These are phyloP conservation scores for Drepana arcuata DNA, from an alignment of 1,140 invertebrate species.

Conservation along the genomic window DNA sequence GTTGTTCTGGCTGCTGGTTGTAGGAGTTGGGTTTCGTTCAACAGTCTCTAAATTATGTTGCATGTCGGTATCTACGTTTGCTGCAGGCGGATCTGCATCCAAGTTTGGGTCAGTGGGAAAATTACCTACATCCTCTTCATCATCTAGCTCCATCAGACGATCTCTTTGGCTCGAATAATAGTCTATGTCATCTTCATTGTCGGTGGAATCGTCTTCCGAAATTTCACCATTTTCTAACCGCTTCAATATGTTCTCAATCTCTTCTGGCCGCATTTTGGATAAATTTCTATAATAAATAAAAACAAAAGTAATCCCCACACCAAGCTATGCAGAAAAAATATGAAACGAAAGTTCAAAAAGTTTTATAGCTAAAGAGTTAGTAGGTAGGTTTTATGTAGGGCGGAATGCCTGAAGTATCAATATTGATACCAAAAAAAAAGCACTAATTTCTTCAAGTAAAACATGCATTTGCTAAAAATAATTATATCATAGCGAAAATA, in stretches of 20 bases:
- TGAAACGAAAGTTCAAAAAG: constrained; percentile 30
- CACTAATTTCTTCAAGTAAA: constrained; percentile 37
- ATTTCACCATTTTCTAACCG: constrained; percentile 33
- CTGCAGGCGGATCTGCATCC: constrained; percentile 31
- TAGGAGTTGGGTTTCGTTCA: constrained; percentile 34
- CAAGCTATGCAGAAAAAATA: constrained; percentile 34
- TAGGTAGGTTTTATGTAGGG: constrained; percentile 37
- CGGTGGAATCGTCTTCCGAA: constrained; percentile 36
- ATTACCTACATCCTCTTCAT: constrained; percentile 37
- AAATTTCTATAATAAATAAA: constrained; percentile 36
- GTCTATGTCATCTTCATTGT: constrained; percentile 39
- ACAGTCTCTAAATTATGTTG: constrained; percentile 37
- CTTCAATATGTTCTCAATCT: constrained; percentile 21
- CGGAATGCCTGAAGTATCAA: constrained; percentile 44
- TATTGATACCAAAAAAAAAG: constrained; percentile 38
- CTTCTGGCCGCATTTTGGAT: constrained; percentile 36
- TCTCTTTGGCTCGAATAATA: constrained; percentile 37
- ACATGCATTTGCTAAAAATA: too few species aligned
- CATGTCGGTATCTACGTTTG: constrained; percentile 31
- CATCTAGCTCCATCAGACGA: constrained; percentile 33
- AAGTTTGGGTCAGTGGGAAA: constrained; percentile 36
- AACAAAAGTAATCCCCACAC: constrained; percentile 33
- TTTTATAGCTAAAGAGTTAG: constrained; percentile 35
- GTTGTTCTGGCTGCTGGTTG: constrained; percentile 31
- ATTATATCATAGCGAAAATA: constrained; percentile 40